Conservation (phyloP, 2,797 vertebrate species). For the Myotis findleyi region DNA sequence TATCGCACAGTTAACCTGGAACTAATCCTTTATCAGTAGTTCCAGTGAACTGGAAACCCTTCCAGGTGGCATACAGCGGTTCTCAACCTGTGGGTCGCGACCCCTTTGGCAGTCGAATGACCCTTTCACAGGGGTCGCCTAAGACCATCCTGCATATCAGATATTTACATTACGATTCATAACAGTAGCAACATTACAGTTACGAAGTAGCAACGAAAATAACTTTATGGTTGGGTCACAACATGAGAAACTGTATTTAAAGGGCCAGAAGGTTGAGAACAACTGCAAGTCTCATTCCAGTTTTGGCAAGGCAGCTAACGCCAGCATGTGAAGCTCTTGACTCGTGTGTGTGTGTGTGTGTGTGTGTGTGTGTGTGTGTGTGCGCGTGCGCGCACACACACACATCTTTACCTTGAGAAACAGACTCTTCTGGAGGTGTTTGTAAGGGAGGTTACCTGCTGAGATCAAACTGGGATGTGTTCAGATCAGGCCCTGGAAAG, state of each 20-base stretch:
- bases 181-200: too few relatives aligned
- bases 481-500: neutral
- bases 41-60: slow-evolving; percentile 1
- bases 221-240: too few relatives aligned
- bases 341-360: neutral
- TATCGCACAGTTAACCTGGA: neutral
- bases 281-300: neutral
- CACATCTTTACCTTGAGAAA: neutral
- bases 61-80: neutral
- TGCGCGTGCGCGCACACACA: too few relatives aligned
- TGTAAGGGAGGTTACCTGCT: neutral
- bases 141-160: too few relatives aligned
- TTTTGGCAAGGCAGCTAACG: neutral
- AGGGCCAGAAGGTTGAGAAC: too few relatives aligned
- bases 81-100: too few relatives aligned
- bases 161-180: too few relatives aligned
- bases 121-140: too few relatives aligned
- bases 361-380: neutral
- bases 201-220: too few relatives aligned
- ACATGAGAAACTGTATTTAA: too few relatives aligned
- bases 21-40: neutral
- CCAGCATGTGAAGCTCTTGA: neutral
- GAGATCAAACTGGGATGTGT: neutral
- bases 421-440: neutral
- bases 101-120: too few relatives aligned